Conservation (phyloP, 1,140 invertebrate species). For the Chymomyza costata region DNA sequence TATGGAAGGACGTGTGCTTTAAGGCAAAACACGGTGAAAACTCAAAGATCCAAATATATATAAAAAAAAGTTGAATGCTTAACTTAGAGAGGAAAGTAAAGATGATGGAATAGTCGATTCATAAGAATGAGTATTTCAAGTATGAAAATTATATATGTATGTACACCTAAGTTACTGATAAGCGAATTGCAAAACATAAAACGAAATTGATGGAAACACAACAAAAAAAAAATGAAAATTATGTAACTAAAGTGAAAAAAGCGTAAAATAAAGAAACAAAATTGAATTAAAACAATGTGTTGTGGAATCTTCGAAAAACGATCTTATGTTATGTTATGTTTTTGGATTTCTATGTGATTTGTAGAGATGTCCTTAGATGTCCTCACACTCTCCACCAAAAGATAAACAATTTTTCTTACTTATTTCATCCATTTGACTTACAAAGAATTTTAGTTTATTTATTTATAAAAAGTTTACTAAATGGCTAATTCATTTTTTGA, state of each 20-base stretch:
- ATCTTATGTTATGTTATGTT: too few species aligned
- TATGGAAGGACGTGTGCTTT: conserved; percentile 2
- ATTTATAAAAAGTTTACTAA: too few species aligned
- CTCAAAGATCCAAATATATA: background rate
- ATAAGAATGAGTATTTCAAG: conserved; percentile 30
- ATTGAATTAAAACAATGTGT: too few species aligned
- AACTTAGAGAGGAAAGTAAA: conserved; percentile 24
- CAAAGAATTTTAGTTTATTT: too few species aligned
- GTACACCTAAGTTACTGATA: conserved; percentile 58
- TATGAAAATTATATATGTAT: conserved; percentile 49
- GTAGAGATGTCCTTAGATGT: too few species aligned
- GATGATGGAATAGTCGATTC: conserved; percentile 7
- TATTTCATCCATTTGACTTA: too few species aligned
- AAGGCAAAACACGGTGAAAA: conserved; percentile 1
- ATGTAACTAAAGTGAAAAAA: conserved; percentile 41
- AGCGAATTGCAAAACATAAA: conserved; percentile 37
- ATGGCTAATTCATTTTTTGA: too few species aligned
- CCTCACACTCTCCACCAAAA: too few species aligned
- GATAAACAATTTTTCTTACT: too few species aligned
- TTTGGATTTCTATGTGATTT: too few species aligned
- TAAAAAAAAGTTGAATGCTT: conserved; percentile 38
- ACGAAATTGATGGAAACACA: conserved; percentile 47
- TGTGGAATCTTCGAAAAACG: too few species aligned
- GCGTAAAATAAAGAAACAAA: too few species aligned
- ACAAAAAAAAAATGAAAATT: conserved; percentile 26